Evolutionary conservation across 2,113 vertebrate species (phyloP), one percentile per base, ranked within the genome.

Genomic region (Pogonocichla stellata): DNA sequence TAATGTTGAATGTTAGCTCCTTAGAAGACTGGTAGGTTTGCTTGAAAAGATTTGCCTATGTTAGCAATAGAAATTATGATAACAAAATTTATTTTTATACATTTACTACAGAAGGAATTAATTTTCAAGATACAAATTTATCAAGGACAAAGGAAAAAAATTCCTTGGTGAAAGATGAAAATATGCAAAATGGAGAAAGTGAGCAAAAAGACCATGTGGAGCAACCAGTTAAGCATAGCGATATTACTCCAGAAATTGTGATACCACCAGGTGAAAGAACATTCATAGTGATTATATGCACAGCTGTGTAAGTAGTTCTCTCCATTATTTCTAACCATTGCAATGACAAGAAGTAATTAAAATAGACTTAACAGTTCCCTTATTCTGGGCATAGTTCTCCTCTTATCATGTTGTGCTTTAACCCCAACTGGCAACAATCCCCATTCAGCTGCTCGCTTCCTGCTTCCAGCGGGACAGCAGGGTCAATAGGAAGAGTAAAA

Each of bases 191-290:
- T 79, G 92, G 53, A 89, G 72, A 69, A 73, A 66, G 34, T 26
- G 40, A 45, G 19, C 77, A 70, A 51, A 40, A 50, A 64, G 91
- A 88, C 36, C 10, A 61, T 50, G 4, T 33, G n/a, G 15, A 66
- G 24, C 61, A 93, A 28, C n/a, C 38, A 47, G 0, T 20, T 20
- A 5, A 69, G 9, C 86, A 56, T 3, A 2, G 54, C 3, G 22
- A 1, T 36, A 14, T 64, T 23, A 83, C 56, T 57, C 47, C 57
- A 34, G 81, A 89, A 69, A 79, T 93, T 56, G 89, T 97, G 47
- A 98, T 99, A 83, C 83, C 93, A 38, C 98, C 99, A 19, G 98
- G 98, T 60, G 97, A 95, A 64, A 98, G 93, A 87, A 78, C 96
- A 38, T 97, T 89, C 12, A 9, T 99, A 31, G 81, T 72, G 24